Conservation (phyloP, 2,888 invertebrate genomes). For the Drosophila suboccidentalis region DNA sequence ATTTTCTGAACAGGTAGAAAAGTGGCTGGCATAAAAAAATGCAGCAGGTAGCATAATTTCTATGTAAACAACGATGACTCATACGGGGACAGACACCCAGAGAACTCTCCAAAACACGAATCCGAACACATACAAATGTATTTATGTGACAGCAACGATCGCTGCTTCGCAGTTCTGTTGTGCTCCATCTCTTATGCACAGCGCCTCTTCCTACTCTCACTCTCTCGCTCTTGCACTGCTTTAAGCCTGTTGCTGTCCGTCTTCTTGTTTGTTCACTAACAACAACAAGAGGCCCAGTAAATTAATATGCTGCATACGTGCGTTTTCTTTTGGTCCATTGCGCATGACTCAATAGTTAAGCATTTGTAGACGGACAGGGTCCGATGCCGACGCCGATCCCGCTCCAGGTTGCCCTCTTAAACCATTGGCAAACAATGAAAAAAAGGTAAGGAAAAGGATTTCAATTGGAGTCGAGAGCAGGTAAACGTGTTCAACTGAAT, state of each 20-base stretch:
- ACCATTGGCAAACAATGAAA: constrained; percentile 40
- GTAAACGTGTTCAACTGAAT: constrained; percentile 17
- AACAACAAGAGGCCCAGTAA: constrained; percentile 51
- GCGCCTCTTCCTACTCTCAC: constrained; percentile 4
- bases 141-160: constrained; percentile 65
- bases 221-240: constrained; percentile 23
- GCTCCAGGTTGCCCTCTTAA: not conserved
- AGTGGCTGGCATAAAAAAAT: constrained; percentile 29
- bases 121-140: constrained; percentile 43
- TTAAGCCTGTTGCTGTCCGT: constrained; percentile 42
- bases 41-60: constrained; percentile 79
- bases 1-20: constrained; percentile 36
- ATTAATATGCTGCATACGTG: constrained; percentile 73
- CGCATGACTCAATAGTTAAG: constrained; percentile 65
- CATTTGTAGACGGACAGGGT: constrained; percentile 62
- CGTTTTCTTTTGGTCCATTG: constrained; percentile 77
- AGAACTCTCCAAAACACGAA: constrained; percentile 50
- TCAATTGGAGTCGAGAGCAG: constrained; percentile 42
- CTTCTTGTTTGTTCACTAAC: constrained; percentile 61
- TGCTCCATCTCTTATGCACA: constrained; percentile 16
- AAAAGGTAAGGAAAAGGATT: constrained; percentile 29
- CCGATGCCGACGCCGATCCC: constrained; percentile 28
- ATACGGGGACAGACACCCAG: constrained; percentile 31
- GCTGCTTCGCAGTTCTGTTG: constrained; percentile 7
- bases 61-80: constrained; percentile 75